These are phyloP conservation scores for Osmoderma eremita DNA, from an alignment of 2,888 invertebrate species.

Conservation along the genomic window DNA sequence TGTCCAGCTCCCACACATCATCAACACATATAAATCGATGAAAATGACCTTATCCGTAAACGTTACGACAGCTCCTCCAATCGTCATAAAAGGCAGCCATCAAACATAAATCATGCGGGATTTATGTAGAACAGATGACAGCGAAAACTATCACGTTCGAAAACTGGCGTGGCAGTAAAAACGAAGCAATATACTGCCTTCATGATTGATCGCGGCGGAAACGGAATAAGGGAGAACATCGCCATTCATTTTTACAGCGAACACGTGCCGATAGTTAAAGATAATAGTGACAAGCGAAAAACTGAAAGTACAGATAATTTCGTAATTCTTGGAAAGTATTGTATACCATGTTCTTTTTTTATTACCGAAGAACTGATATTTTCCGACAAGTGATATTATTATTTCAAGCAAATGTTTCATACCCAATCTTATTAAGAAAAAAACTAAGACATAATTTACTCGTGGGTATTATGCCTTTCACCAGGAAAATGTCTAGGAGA, in stretches of 20 bases:
- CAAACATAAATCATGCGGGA: constrained; percentile 22
- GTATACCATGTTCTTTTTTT: no score
- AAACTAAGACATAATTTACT: no score
- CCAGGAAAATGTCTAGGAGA: no score
- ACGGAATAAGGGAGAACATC: background rate
- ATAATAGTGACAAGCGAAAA: background rate
- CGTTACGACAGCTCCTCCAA: constrained; percentile 17
- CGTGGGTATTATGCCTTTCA: no score
- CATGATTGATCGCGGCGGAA: constrained; percentile 12
- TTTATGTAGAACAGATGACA: constrained; percentile 26
- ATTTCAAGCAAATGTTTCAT: no score
- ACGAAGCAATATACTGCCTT: constrained; percentile 17
- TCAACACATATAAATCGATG: constrained; percentile 19
- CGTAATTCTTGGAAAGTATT: no score
- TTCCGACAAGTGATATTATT: no score
- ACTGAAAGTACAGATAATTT: no score
- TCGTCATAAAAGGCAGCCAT: constrained; percentile 18
- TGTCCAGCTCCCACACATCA: background rate
- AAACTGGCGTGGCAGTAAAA: constrained; percentile 20
- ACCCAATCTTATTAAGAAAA: no score
- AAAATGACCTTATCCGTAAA: constrained; percentile 19
- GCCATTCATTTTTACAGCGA: constrained; percentile 13
- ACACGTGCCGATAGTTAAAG: constrained; percentile 23
- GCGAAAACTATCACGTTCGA: constrained; percentile 10
- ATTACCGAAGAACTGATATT: no score